These are phyloP conservation scores for Drosophila rubida DNA, from an alignment of 2,888 invertebrate genomes.

Conservation along the genomic window DNA sequence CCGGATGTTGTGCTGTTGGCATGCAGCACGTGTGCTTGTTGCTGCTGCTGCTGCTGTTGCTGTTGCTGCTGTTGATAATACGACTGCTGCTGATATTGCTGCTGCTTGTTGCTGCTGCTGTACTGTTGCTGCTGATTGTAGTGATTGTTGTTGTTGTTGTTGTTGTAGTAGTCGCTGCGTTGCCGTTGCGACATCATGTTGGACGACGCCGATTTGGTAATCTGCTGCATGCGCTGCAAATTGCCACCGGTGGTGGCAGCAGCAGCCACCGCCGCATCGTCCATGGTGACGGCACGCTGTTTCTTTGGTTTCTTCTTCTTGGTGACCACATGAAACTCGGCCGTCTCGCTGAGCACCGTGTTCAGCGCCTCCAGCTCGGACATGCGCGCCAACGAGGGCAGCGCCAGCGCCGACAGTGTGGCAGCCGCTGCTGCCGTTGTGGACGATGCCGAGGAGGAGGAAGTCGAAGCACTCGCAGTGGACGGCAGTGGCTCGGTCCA, in stretches of 20 bases:
- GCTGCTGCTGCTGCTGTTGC: conserved; percentile 28
- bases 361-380: conserved; percentile 82
- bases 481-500: conserved; percentile 17
- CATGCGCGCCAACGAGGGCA: conserved; percentile 66
- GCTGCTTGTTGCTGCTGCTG: conserved; percentile 15
- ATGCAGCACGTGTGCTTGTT: conserved; percentile 17
- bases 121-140: conserved; percentile 47
- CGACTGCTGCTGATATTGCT: conserved; percentile 16
- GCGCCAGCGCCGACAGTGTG: conserved; percentile 25
- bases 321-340: conserved; percentile 93
- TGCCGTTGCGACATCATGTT: conserved; percentile 67
- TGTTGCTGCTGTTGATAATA: conserved; percentile 19
- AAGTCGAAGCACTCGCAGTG: not conserved
- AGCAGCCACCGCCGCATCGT: conserved; percentile 68
- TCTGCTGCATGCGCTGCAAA: conserved; percentile 80
- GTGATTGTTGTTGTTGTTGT: conserved; percentile 18
- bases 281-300: conserved; percentile 78
- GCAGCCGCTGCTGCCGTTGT: conserved; percentile 3
- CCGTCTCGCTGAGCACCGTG: conserved; percentile 86
- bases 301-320: conserved; percentile 93
- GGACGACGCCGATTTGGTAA: conserved; percentile 73
- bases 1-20: not conserved
- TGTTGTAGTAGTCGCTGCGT: conserved; percentile 38
- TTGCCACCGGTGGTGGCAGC: conserved; percentile 65
- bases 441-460: not conserved